A percentile compares a stretch with the other conserved stretches of the same genome.
These are phyloP conservation scores for Bembecia ichneumoniformis DNA, from an alignment of 2,888 invertebrate genomes.

Conservation along the genomic window DNA sequence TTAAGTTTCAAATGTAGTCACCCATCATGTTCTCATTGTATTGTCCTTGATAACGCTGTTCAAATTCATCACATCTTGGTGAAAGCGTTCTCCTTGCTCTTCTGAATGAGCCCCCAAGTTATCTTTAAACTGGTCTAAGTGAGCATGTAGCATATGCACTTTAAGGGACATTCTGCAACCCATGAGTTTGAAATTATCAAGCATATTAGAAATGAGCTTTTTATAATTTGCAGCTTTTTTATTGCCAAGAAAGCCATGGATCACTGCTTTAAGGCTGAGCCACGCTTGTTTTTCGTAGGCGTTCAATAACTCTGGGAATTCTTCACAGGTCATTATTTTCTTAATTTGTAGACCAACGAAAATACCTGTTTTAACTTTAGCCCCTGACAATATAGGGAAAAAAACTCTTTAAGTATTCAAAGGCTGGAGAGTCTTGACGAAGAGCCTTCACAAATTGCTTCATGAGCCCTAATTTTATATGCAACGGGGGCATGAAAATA, in stretches of 20 bases:
- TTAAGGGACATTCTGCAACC: slow-evolving; percentile 8
- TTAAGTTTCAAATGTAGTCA: no score
- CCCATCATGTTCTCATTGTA: no score
- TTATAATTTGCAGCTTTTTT: slow-evolving; percentile 11
- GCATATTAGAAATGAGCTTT: slow-evolving; percentile 8
- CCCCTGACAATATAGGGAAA: neutral
- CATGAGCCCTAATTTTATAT: no score
- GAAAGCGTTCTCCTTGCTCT: slow-evolving; percentile 9
- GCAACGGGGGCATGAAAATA: no score
- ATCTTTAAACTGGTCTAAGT: slow-evolving; percentile 9
- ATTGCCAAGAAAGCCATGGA: slow-evolving; percentile 11
- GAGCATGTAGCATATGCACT: slow-evolving; percentile 8
- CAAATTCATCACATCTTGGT: slow-evolving; percentile 7
- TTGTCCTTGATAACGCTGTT: slow-evolving; percentile 8
- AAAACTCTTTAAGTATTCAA: no score
- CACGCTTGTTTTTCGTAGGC: neutral
- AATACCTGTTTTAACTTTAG: neutral
- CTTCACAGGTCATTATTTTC: neutral
- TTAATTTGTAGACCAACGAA: neutral
- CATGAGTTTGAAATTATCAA: slow-evolving; percentile 2
- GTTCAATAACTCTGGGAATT: neutral
- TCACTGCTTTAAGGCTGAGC: slow-evolving; percentile 12
- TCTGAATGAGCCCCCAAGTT: no score
- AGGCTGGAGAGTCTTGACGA: no score
- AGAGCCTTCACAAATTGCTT: no score